Evolutionary conservation across 2,888 invertebrate species (phyloP).

Genomic region (Caenorhabditis angaria): DNA sequence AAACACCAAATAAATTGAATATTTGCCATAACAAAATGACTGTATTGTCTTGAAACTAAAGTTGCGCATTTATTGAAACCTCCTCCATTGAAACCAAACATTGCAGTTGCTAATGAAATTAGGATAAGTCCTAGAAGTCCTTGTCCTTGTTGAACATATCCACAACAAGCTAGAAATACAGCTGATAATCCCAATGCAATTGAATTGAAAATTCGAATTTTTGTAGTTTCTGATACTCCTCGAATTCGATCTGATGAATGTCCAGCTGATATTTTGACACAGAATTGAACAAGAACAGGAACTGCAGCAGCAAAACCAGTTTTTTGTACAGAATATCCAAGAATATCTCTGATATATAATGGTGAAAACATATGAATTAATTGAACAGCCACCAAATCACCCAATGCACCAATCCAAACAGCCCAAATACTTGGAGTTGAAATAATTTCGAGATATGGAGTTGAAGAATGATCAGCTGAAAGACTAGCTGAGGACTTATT

Average conservation of each 20-base stretch:
- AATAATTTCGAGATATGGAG: conserved; percentile 64
- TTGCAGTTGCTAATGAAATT: conserved; percentile 66
- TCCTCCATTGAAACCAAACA: conserved; percentile 66
- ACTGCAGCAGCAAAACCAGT: conserved; percentile 71
- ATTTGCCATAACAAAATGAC: conserved; percentile 70
- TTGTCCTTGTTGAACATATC: conserved; percentile 57
- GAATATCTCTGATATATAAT: conserved; percentile 51
- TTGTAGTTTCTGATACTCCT: conserved; percentile 62
- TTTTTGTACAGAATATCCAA: conserved; percentile 65
- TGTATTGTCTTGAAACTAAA: conserved; percentile 67
- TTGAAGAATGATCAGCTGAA: conserved; percentile 12
- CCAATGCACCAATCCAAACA: conserved; percentile 67
- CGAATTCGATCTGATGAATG: conserved; percentile 63
- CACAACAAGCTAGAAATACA: conserved; percentile 62
- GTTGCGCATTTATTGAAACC: conserved; percentile 57
- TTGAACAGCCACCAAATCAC: conserved; percentile 70
- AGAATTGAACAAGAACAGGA: conserved; percentile 68
- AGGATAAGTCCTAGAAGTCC: conserved; percentile 54
- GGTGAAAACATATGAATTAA: conserved; percentile 61
- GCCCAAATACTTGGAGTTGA: conserved; percentile 68
- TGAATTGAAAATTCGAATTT: conserved; percentile 66
- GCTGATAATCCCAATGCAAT: conserved; percentile 66
- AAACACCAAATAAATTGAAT: conserved; percentile 68
- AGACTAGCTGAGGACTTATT: conserved; percentile 30
- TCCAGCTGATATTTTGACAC: conserved; percentile 68